phyloP scores from a whole-genome alignment of 2,888 invertebrate species.

The Orthosia gothica region DNA sequence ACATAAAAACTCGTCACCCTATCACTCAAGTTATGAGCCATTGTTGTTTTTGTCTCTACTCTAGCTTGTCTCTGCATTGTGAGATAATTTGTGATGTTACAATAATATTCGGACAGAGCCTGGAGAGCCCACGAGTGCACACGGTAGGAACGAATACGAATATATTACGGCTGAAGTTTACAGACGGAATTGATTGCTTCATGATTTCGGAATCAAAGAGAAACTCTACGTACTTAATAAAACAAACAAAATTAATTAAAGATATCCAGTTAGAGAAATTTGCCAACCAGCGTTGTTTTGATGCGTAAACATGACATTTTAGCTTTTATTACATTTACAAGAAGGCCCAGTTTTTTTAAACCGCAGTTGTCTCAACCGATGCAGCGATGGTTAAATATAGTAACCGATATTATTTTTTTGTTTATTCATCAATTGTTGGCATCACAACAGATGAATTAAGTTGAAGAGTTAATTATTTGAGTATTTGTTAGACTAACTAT shows the following conservation, averaged over 20 bases:
- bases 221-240: background rate
- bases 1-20: conserved; percentile 57
- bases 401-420: no score
- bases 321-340: no score
- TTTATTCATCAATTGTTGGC: no score
- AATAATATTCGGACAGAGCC: conserved; percentile 65
- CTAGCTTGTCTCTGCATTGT: conserved; percentile 70
- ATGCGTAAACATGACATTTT: no score
- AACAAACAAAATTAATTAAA: background rate
- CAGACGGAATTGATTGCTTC: conserved; percentile 37
- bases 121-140: conserved; percentile 52
- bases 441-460: no score
- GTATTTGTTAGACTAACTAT: no score
- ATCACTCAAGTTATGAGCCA: conserved; percentile 73
- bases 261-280: background rate
- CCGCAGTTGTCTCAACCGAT: no score
- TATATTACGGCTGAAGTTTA: conserved; percentile 24
- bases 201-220: conserved; percentile 17
- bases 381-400: no score
- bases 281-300: background rate
- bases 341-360: no score
- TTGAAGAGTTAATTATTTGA: no score
- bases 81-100: conserved; percentile 77
- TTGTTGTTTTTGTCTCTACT: conserved; percentile 81
- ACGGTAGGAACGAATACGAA: conserved; percentile 56